A percentile compares a stretch with the other conserved stretches of the same genome.
Conservation (phyloP, 2,113 vertebrate genomes). For the Myrmophylax atrothorax region DNA sequence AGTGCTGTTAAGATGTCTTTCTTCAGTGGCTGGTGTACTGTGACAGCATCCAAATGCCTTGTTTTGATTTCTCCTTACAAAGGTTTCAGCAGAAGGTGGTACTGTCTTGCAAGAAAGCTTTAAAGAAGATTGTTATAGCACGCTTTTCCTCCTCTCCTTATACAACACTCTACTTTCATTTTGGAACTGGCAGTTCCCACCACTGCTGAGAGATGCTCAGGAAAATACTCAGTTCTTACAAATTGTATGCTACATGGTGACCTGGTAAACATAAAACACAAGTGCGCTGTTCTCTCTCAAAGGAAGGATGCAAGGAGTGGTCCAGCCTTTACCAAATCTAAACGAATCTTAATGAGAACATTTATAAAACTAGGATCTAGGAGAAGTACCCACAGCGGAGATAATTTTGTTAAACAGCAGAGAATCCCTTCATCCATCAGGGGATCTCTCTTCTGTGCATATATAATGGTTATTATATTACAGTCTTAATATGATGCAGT, state of each 20-base stretch:
- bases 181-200: background rate
- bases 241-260: background rate
- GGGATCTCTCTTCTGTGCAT: background rate
- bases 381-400: background rate
- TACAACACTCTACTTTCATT: background rate
- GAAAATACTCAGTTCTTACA: background rate
- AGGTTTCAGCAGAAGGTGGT: background rate
- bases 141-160: background rate
- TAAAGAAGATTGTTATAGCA: background rate
- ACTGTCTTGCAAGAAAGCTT: background rate
- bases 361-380: background rate
- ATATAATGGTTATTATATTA: background rate
- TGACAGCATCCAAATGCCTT: background rate
- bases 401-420: background rate
- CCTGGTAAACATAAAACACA: background rate
- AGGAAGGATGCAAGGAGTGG: background rate
- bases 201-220: background rate
- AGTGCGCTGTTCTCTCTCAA: background rate
- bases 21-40: background rate
- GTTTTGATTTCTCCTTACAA: background rate
- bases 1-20: background rate
- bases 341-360: background rate
- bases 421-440: background rate
- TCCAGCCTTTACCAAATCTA: background rate
- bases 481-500: background rate